A percentile compares a stretch with the other conserved stretches of the same genome.
Conservation (phyloP, 2,113 vertebrate genomes). For the Empidonax traillii region DNA sequence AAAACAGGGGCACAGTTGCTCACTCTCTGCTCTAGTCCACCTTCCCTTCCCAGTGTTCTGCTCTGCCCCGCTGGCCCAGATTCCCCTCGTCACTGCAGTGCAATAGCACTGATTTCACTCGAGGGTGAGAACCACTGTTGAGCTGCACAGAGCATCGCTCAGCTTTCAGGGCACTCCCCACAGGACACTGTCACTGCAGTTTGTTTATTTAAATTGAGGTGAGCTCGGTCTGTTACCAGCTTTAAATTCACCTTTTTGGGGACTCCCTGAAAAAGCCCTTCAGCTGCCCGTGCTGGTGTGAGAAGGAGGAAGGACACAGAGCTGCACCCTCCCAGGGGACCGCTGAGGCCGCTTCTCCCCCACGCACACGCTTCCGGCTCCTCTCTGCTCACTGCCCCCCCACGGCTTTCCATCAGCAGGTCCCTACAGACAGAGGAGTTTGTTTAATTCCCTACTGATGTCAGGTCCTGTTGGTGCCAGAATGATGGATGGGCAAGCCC, state of each 20-base stretch:
- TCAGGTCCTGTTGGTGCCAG: slow-evolving; percentile 70
- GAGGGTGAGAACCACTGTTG: not conserved
- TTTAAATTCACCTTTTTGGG: slow-evolving; percentile 26
- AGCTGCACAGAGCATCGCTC: not conserved
- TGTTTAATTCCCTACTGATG: slow-evolving; percentile 72
- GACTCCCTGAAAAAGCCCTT: not conserved
- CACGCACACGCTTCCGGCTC: not conserved
- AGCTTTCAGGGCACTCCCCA: not conserved
- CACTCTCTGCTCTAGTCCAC: not conserved
- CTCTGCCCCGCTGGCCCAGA: not conserved
- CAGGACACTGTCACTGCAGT: not conserved
- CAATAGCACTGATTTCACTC: not conserved
- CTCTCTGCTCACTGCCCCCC: slow-evolving; percentile 55
- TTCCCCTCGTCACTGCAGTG: not conserved
- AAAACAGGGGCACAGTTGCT: not conserved
- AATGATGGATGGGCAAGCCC: slow-evolving; percentile 66
- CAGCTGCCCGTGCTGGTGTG: not conserved
- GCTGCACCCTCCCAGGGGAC: slow-evolving; percentile 25
- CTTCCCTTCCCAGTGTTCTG: not conserved
- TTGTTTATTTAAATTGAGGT: slow-evolving; percentile 11
- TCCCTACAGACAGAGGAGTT: slow-evolving; percentile 67
- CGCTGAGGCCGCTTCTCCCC: not conserved
- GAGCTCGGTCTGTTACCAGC: not conserved
- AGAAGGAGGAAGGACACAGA: slow-evolving; percentile 47
- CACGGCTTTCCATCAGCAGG: slow-evolving; percentile 55